These are phyloP conservation scores for Dicerorhinus sumatrensis DNA, from an alignment of 2,113 vertebrate species.

Conservation along the genomic window DNA sequence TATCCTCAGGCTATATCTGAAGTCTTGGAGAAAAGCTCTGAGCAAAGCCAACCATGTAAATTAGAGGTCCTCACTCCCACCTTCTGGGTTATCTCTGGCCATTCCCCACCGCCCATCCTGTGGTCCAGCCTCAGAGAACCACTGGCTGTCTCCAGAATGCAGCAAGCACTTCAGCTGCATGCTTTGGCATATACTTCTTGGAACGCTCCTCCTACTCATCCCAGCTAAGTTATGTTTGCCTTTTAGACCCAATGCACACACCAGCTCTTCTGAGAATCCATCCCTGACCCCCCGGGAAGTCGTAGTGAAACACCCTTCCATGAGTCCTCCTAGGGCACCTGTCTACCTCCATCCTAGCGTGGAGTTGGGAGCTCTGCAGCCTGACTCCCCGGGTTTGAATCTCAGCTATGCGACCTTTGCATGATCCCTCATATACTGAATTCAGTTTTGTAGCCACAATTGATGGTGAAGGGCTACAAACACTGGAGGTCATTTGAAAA, in stretches of 20 bases:
- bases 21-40: background rate
- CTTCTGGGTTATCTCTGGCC: too few species aligned
- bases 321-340: background rate
- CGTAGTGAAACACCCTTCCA: background rate
- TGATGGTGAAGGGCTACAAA: accelerated
- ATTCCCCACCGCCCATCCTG: accelerated
- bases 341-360: accelerated
- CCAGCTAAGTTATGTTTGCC: too few species aligned
- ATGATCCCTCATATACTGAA: accelerated
- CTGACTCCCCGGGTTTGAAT: background rate
- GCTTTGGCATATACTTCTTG: accelerated
- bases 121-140: accelerated
- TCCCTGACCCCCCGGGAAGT: accelerated
- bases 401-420: background rate
- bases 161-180: accelerated
- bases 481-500: background rate
- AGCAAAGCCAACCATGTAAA: accelerated
- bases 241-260: accelerated
- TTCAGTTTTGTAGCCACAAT: accelerated
- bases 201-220: background rate
- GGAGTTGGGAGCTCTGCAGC: accelerated
- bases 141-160: accelerated
- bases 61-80: accelerated
- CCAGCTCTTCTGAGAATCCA: background rate
- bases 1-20: background rate